Conservation (phyloP, 2,888 invertebrate species). For the Sepiola atlantica region DNA sequence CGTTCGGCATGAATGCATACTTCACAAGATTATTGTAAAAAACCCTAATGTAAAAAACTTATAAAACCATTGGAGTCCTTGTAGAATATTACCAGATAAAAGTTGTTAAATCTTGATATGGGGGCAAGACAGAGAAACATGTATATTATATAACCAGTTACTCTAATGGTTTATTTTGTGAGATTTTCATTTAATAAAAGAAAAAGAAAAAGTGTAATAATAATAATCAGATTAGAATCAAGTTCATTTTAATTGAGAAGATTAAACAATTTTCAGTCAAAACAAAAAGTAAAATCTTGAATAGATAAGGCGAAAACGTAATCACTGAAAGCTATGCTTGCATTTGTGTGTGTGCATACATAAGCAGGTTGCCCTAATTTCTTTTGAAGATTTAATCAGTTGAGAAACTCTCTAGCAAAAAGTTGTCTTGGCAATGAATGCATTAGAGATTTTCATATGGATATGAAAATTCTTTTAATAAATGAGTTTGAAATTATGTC, state of each 20-base stretch:
- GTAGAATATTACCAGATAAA: too few relatives aligned
- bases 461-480: background rate
- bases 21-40: too few relatives aligned
- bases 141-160: background rate
- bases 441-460: background rate
- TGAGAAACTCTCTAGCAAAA: background rate
- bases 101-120: too few relatives aligned
- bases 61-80: too few relatives aligned
- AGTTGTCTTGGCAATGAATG: background rate
- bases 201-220: background rate
- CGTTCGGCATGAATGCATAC: too few relatives aligned
- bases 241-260: conserved; percentile 32
- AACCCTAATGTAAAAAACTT: too few relatives aligned
- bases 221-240: conserved; percentile 32
- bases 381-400: background rate
- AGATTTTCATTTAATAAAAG: background rate
- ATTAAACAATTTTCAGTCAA: background rate
- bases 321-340: background rate
- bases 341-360: background rate
- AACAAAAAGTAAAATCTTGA: background rate
- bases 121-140: too few relatives aligned
- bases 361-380: background rate
- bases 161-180: background rate
- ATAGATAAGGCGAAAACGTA: background rate
- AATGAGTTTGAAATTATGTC: too few relatives aligned